Evolutionary conservation across 2,797 vertebrate genomes (phyloP).

Genomic region (Paedocypris micromegethes): DNA sequence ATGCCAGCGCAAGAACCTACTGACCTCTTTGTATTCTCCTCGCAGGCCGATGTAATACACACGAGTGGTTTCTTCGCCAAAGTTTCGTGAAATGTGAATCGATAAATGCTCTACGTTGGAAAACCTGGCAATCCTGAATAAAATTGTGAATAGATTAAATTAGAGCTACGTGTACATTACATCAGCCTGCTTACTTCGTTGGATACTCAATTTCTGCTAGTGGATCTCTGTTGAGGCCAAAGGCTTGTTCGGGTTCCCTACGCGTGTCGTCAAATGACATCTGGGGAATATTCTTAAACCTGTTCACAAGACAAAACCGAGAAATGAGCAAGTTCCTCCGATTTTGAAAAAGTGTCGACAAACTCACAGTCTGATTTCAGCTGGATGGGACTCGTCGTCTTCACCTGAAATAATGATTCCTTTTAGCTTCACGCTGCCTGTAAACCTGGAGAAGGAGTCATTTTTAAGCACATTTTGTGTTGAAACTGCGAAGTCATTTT

Average conservation of each 20-base stretch:
- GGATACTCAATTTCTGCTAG: constrained; percentile 87
- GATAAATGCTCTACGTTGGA: constrained; percentile 88
- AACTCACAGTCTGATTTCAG: constrained; percentile 89
- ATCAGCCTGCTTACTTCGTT: constrained; percentile 76
- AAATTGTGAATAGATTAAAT: neutral
- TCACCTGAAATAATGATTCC: constrained; percentile 88
- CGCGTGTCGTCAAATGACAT: constrained; percentile 93
- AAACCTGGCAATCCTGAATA: constrained; percentile 85
- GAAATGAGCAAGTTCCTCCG: no score
- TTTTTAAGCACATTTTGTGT: neutral
- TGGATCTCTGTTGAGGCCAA: constrained; percentile 84
- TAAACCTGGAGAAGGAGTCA: constrained; percentile 74
- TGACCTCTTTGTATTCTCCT: constrained; percentile 88
- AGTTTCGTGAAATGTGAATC: constrained; percentile 93
- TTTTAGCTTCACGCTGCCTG: constrained; percentile 91
- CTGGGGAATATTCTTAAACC: constrained; percentile 92
- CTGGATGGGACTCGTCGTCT: constrained; percentile 81
- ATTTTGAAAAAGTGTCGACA: neutral
- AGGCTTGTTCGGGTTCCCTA: constrained; percentile 88
- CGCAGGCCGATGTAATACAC: constrained; percentile 91
- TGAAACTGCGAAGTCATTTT: no score
- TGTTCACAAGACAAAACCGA: constrained; percentile 49
- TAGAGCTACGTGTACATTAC: neutral
- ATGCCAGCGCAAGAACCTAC: constrained; percentile 25
- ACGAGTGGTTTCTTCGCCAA: constrained; percentile 83